phyloP scores from a whole-genome alignment of 2,113 vertebrate genomes.

The Nibea coibor region DNA sequence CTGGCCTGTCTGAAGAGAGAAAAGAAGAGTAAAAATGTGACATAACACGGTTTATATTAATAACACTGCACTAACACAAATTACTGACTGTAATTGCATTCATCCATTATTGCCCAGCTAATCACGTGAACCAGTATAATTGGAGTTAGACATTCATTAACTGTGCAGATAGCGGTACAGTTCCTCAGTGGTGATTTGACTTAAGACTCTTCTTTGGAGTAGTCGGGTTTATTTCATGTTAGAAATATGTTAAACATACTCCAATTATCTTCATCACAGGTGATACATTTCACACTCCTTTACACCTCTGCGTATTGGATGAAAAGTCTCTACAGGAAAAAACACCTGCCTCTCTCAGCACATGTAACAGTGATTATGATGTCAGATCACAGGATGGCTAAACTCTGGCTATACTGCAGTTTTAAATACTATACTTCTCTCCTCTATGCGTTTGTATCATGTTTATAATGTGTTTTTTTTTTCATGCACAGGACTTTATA shows the following conservation, averaged over 20 bases:
- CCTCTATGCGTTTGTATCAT: neutral
- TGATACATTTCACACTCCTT: neutral
- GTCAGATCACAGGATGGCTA: neutral
- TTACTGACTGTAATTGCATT: neutral
- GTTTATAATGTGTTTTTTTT: neutral
- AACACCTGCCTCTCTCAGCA: neutral
- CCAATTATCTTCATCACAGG: neutral
- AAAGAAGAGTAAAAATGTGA: neutral
- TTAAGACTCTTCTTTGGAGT: neutral
- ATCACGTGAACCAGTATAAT: neutral
- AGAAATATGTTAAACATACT: neutral
- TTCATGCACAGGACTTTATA: neutral
- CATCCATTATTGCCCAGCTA: constrained; percentile 15
- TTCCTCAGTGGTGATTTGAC: neutral
- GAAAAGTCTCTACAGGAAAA: neutral
- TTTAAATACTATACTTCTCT: neutral
- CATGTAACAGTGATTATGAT: neutral
- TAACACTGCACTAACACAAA: neutral
- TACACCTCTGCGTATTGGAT: neutral
- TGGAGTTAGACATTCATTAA: neutral
- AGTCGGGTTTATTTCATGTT: neutral
- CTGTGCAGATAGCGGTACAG: neutral
- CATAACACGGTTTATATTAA: constrained; percentile 13
- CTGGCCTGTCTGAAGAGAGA: constrained; percentile 89
- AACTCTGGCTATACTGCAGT: too few species aligned